These are phyloP conservation scores for Oncopeltus fasciatus DNA, from an alignment of 1,140 invertebrate genomes.

Conservation along the genomic window DNA sequence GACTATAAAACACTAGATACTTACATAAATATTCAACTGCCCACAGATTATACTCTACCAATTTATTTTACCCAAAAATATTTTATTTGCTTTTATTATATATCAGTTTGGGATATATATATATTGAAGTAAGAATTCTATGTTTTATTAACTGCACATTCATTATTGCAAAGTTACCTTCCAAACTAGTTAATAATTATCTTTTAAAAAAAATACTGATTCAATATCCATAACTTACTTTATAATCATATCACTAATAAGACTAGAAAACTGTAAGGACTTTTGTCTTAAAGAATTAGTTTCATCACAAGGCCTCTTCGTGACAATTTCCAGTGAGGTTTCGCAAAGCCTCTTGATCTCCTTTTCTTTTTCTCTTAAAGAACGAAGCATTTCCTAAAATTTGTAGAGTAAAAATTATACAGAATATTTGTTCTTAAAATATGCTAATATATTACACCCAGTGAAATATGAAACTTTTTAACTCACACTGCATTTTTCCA, in stretches of 20 bases:
- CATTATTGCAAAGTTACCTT: too few relatives aligned
- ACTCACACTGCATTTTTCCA: constrained; percentile 8
- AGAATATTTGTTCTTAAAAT: not conserved
- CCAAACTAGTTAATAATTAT: too few relatives aligned
- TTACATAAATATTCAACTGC: too few relatives aligned
- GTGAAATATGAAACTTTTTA: not conserved
- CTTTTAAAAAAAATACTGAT: too few relatives aligned
- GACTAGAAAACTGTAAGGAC: constrained; percentile 10
- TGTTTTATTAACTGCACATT: too few relatives aligned
- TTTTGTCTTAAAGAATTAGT: constrained; percentile 13
- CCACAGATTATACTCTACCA: too few relatives aligned
- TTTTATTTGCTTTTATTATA: too few relatives aligned
- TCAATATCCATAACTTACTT: constrained; percentile 17
- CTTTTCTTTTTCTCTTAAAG: constrained; percentile 34
- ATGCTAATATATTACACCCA: not conserved
- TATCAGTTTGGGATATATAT: too few relatives aligned
- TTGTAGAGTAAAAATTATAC: not conserved
- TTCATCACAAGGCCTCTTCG: constrained; percentile 15
- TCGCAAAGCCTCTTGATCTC: constrained; percentile 28
- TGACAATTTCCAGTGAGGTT: not conserved
- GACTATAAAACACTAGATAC: too few relatives aligned
- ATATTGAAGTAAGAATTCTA: too few relatives aligned
- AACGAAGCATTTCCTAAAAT: constrained; percentile 40
- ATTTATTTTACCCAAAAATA: too few relatives aligned
- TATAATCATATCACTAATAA: constrained; percentile 13